phyloP scores from a whole-genome alignment of 2,797 vertebrate species.

The Ctenopoma multispine region DNA sequence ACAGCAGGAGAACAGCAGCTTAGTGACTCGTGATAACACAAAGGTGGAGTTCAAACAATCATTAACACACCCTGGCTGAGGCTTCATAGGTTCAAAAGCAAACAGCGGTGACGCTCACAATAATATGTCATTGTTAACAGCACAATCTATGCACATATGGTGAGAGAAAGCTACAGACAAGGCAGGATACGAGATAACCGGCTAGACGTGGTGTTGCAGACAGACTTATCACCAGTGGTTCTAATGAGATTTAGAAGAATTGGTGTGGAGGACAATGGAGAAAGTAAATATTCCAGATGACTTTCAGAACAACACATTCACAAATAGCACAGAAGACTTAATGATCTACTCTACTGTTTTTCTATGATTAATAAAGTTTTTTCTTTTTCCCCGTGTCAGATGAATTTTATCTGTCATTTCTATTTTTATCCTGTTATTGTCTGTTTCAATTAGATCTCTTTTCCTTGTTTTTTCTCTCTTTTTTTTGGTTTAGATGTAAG shows the following conservation, averaged over 20 bases:
- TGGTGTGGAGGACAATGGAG: conserved; percentile 12
- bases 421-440: conserved; percentile 27
- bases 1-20: conserved; percentile 49
- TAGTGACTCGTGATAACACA: conserved; percentile 33
- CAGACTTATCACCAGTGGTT: conserved; percentile 9
- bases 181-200: conserved; percentile 38
- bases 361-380: conserved; percentile 8
- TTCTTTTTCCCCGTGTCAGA: conserved; percentile 1
- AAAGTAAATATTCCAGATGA: conserved; percentile 29
- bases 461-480: neutral
- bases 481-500: neutral
- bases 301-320: conserved; percentile 15
- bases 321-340: neutral
- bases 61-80: conserved; percentile 46
- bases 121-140: conserved; percentile 56
- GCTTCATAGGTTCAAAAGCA: conserved; percentile 40
- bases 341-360: conserved; percentile 10
- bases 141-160: conserved; percentile 55
- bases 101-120: conserved; percentile 31
- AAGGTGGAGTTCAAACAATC: conserved; percentile 57
- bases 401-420: conserved; percentile 20
- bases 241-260: conserved; percentile 23
- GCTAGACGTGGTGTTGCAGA: conserved; percentile 22
- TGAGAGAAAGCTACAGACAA: conserved; percentile 29
- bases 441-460: conserved; percentile 14